These are phyloP conservation scores for Brachypalpus laphriformis DNA, from an alignment of 2,888 invertebrate genomes.

Conservation along the genomic window DNA sequence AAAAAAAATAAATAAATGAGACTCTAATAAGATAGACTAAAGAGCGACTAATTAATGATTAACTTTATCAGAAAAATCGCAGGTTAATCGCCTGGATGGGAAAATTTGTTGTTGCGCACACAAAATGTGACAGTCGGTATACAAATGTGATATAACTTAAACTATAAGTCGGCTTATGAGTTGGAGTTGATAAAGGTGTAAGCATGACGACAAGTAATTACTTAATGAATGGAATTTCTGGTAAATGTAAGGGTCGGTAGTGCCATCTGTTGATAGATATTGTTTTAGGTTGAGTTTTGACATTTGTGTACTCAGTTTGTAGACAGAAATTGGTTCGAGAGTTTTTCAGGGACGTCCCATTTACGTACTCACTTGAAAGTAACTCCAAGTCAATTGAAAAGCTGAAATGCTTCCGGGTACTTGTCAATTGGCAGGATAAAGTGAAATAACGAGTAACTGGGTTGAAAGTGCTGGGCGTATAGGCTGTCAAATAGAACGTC, in stretches of 20 bases:
- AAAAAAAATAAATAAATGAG: neutral
- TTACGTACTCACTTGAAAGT: too few relatives aligned
- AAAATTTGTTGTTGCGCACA: neutral
- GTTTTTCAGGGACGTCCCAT: too few relatives aligned
- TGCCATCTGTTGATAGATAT: neutral
- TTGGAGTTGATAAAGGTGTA: neutral
- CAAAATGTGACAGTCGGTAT: neutral
- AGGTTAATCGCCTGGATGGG: neutral
- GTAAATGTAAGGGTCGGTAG: neutral
- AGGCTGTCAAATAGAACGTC: too few relatives aligned
- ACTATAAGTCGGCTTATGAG: neutral
- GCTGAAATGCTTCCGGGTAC: too few relatives aligned
- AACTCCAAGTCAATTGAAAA: too few relatives aligned
- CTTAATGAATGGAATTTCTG: neutral
- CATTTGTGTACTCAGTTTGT: too few relatives aligned
- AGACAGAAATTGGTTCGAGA: too few relatives aligned
- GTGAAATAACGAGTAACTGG: too few relatives aligned
- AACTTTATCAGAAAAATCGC: conserved; percentile 7
- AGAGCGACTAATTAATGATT: conserved; percentile 1
- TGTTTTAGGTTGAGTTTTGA: neutral
- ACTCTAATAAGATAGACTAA: neutral
- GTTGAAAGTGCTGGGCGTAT: too few relatives aligned
- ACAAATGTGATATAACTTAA: neutral
- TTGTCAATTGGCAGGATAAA: too few relatives aligned
- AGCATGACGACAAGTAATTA: neutral